Evolutionary conservation across 2,113 vertebrate genomes (phyloP).

Genomic region (Podarcis muralis): DNA sequence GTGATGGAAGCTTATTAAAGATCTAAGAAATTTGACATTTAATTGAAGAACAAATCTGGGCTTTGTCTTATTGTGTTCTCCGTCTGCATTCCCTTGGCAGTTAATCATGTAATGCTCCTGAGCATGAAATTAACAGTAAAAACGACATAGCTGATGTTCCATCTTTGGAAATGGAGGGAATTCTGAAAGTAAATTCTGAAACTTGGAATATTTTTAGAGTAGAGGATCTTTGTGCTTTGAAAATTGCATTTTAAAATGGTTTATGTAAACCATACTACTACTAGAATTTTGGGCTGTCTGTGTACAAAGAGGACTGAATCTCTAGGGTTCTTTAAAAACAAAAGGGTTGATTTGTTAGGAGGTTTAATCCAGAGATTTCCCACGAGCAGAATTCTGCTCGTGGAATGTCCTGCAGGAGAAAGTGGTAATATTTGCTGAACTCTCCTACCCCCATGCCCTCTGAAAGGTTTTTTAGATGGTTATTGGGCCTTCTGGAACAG

Average conservation of each 20-base stretch:
- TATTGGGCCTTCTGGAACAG: too few species aligned
- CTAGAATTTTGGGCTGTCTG: neutral
- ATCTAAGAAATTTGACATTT: neutral
- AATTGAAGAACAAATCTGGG: conserved; percentile 1
- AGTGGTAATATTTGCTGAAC: too few species aligned
- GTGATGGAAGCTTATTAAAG: neutral
- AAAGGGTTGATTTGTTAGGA: too few species aligned
- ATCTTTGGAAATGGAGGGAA: neutral
- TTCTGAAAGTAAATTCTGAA: neutral
- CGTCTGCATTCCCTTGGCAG: neutral
- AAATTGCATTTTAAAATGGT: neutral
- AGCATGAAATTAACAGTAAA: neutral
- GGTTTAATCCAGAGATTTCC: too few species aligned
- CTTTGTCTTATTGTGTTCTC: neutral
- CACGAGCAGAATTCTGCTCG: too few species aligned
- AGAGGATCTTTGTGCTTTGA: neutral
- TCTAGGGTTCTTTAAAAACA: neutral
- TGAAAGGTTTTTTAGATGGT: too few species aligned
- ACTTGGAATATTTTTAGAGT: neutral
- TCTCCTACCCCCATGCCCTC: too few species aligned
- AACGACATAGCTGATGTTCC: neutral
- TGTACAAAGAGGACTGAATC: neutral
- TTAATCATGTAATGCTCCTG: neutral
- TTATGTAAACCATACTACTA: neutral
- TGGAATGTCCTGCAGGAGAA: too few species aligned